Conservation (phyloP, 2,797 vertebrate species). For the Neosalanx taihuensis region DNA sequence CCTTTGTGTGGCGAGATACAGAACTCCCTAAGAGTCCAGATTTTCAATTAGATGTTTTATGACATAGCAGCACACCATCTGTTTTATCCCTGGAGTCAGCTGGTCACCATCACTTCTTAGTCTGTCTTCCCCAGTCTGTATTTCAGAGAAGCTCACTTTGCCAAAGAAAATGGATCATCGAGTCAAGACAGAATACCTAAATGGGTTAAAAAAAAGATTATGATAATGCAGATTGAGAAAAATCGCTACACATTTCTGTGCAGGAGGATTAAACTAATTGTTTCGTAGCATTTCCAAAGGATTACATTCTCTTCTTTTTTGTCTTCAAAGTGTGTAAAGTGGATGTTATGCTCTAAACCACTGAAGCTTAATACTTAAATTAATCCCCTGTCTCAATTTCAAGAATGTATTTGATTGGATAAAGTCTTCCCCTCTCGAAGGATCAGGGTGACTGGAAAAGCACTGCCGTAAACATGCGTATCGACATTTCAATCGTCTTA, state of each 20-base stretch:
- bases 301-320: neutral
- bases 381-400: neutral
- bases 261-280: neutral
- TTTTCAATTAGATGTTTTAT: constrained; percentile 18
- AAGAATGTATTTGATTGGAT: neutral
- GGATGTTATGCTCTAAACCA: neutral
- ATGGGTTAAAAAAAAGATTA: constrained; percentile 3
- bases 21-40: constrained; percentile 1
- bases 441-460: too few relatives aligned
- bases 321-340: neutral
- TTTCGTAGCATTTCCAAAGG: neutral
- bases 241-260: neutral
- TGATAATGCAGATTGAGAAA: neutral
- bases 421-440: neutral
- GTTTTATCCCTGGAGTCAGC: neutral
- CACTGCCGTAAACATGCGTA: neutral
- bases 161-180: neutral
- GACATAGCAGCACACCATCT: neutral
- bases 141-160: constrained; percentile 6
- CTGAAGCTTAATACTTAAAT: neutral
- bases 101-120: neutral
- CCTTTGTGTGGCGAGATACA: neutral
- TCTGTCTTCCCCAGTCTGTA: neutral
- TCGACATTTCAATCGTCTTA: neutral
- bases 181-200: neutral